Evolutionary conservation across 2,113 vertebrate genomes (phyloP).

Genomic region (Sterna hirundo): DNA sequence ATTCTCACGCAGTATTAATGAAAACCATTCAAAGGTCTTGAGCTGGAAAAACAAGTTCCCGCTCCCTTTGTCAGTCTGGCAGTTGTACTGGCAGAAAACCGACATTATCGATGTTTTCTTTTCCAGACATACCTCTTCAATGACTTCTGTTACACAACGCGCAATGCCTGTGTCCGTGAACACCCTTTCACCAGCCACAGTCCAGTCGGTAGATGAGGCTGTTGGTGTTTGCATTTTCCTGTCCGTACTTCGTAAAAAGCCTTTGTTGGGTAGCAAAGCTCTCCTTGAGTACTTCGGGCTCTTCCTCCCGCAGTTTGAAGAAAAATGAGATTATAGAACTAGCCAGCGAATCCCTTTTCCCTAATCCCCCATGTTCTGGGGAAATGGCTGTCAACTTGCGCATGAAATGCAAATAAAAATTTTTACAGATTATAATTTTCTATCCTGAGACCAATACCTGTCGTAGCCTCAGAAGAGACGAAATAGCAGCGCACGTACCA

Average conservation of each 20-base stretch:
- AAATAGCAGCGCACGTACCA: neutral
- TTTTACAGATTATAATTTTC: neutral
- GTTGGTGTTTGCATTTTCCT: neutral
- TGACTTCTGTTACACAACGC: neutral
- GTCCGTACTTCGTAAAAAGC: neutral
- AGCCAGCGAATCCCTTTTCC: neutral
- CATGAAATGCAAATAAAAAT: neutral
- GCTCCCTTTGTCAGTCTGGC: slow-evolving; percentile 11
- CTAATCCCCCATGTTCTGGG: neutral
- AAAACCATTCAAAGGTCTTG: neutral
- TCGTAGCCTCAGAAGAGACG: neutral
- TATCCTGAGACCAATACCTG: neutral
- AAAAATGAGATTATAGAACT: neutral
- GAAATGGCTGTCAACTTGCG: neutral
- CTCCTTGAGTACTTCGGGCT: neutral
- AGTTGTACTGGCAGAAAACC: neutral
- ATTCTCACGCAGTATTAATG: neutral
- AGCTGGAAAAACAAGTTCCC: slow-evolving; percentile 16
- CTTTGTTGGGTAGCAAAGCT: neutral
- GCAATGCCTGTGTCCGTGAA: neutral
- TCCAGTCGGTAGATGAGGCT: neutral
- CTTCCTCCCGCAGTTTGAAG: neutral
- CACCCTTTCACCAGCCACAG: neutral
- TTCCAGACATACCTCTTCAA: neutral
- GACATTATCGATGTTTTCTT: neutral